Evolutionary conservation across 2,888 invertebrate species (phyloP).

Genomic region (Harpagoxenus sublaevis): DNA sequence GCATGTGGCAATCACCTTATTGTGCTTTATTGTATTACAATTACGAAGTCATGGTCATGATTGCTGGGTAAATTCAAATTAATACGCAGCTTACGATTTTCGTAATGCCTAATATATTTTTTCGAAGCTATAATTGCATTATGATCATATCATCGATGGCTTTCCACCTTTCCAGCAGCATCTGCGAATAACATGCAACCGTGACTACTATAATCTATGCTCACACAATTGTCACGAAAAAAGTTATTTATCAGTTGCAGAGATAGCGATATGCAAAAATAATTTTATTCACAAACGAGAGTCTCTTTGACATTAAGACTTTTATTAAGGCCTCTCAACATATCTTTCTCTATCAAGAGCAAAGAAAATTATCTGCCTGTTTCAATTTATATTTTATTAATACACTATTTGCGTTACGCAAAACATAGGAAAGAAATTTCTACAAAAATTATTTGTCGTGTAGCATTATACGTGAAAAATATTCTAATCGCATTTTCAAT

Average conservation of each 20-base stretch:
- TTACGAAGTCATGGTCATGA: no score
- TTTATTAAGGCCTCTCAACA: neutral
- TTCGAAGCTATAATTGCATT: slow-evolving; percentile 53
- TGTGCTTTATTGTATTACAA: no score
- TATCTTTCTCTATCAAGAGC: neutral
- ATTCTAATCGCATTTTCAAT: slow-evolving; percentile 17
- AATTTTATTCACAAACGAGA: neutral
- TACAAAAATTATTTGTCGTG: slow-evolving; percentile 15
- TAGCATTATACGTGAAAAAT: neutral
- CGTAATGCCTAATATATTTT: neutral
- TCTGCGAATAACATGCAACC: slow-evolving; percentile 74
- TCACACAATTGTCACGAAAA: slow-evolving; percentile 66
- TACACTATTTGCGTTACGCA: neutral
- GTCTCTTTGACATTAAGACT: neutral
- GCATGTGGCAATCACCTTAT: no score
- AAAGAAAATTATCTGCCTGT: neutral
- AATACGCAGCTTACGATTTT: neutral
- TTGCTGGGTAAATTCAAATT: neutral
- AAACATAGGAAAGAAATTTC: neutral
- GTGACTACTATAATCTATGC: slow-evolving; percentile 79
- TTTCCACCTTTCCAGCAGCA: slow-evolving; percentile 72
- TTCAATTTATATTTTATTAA: neutral
- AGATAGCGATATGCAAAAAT: neutral
- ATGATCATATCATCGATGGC: slow-evolving; percentile 62
- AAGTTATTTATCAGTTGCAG: slow-evolving; percentile 59